Conservation (phyloP, 2,113 vertebrate species). For the Tichodroma muraria region DNA sequence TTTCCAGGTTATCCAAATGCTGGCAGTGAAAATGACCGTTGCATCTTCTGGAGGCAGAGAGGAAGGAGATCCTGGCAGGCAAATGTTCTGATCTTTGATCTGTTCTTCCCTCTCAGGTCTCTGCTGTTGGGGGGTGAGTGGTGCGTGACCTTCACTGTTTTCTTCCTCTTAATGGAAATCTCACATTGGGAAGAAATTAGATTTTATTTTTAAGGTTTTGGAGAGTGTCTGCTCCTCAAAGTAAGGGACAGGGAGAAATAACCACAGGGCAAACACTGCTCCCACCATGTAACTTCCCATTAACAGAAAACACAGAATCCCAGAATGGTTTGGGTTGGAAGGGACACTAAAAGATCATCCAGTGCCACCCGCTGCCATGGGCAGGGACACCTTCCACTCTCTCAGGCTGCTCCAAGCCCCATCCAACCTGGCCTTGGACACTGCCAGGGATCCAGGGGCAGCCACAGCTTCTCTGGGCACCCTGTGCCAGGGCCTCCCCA, state of each 20-base stretch:
- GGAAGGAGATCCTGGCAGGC: not conserved
- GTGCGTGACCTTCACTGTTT: not conserved
- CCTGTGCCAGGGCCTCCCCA: not conserved
- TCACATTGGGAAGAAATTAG: not conserved
- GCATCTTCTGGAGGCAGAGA: not conserved
- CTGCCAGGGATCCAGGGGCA: not conserved
- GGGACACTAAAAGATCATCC: not conserved
- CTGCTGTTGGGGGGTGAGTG: not conserved
- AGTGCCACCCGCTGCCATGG: not conserved
- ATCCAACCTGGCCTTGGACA: not conserved
- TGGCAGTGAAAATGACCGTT: not conserved
- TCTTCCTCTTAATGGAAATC: not conserved
- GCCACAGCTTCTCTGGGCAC: not conserved
- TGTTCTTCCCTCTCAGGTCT: not conserved
- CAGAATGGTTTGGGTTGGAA: not conserved
- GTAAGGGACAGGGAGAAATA: not conserved
- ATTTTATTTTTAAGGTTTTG: not conserved
- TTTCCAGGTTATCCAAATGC: rapidly evolving
- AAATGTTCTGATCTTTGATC: not conserved
- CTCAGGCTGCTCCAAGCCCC: not conserved
- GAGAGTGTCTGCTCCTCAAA: not conserved
- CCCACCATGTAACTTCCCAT: not conserved
- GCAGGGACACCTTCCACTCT: not conserved
- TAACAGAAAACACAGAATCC: not conserved
- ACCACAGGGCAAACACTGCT: not conserved